phyloP scores from a whole-genome alignment of 2,888 invertebrate genomes.

The Leucoptera coffeella region DNA sequence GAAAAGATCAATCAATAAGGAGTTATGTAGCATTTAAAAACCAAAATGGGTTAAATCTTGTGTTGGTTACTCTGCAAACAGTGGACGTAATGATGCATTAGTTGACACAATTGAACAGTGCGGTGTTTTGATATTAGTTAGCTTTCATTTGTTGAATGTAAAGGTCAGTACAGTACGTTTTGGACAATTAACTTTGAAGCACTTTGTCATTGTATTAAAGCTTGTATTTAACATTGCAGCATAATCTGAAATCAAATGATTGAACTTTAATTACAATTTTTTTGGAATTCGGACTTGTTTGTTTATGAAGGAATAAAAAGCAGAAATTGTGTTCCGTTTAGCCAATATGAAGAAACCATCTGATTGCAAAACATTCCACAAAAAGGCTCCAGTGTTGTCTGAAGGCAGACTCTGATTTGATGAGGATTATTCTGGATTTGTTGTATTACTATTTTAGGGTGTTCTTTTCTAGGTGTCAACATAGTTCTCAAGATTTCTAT shows the following conservation, averaged over 20 bases:
- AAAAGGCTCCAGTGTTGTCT: not conserved
- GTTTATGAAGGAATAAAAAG: conserved; percentile 25
- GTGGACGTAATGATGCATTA: too few relatives aligned
- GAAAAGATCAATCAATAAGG: too few relatives aligned
- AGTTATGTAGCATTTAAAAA: too few relatives aligned
- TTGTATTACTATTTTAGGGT: conserved; percentile 46
- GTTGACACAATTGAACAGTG: too few relatives aligned
- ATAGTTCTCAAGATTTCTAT: conserved; percentile 26
- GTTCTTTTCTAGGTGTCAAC: conserved; percentile 50
- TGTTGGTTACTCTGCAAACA: too few relatives aligned
- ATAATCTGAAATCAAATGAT: conserved; percentile 37
- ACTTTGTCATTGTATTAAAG: conserved; percentile 41
- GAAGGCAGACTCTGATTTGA: too few relatives aligned
- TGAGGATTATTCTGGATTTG: too few relatives aligned
- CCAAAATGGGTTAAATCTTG: too few relatives aligned
- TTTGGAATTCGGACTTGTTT: conserved; percentile 43
- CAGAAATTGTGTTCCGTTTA: conserved; percentile 25
- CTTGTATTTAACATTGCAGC: conserved; percentile 53
- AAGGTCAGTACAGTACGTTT: conserved; percentile 43
- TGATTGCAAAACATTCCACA: conserved; percentile 11
- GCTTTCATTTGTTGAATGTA: conserved; percentile 17
- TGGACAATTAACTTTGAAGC: conserved; percentile 32
- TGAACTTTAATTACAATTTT: conserved; percentile 44
- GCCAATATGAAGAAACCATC: conserved; percentile 26
- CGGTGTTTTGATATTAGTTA: too few relatives aligned